A percentile compares a stretch with the other conserved stretches of the same genome.
Conservation (phyloP, 2,888 invertebrate species). For the Mellilla xanthometata region DNA sequence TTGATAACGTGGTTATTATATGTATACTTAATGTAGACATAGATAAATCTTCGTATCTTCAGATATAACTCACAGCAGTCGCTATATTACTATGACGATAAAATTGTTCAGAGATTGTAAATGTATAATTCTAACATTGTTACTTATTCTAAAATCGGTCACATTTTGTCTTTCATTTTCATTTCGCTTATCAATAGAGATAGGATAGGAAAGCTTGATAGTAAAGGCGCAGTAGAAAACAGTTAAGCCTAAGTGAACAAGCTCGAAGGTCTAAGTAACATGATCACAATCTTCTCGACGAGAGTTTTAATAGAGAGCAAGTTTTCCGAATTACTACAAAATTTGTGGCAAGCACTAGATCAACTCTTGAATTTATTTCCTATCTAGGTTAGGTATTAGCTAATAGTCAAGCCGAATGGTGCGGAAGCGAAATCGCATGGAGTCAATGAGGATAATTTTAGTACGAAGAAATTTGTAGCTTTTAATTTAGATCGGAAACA, state of each 20-base stretch:
- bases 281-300: slow-evolving; percentile 26
- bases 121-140: slow-evolving; percentile 18
- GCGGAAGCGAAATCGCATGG: slow-evolving; percentile 68
- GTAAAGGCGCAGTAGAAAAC: slow-evolving; percentile 69
- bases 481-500: slow-evolving; percentile 44
- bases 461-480: slow-evolving; percentile 39
- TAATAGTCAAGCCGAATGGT: slow-evolving; percentile 54
- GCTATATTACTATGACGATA: slow-evolving; percentile 1
- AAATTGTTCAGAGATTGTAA: slow-evolving; percentile 13
- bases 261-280: slow-evolving; percentile 66
- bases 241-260: slow-evolving; percentile 74
- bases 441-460: slow-evolving; percentile 59
- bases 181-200: slow-evolving; percentile 32
- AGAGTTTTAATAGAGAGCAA: slow-evolving; percentile 24
- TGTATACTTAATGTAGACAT: too few relatives aligned
- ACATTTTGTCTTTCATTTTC: slow-evolving; percentile 26
- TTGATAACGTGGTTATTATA: too few relatives aligned
- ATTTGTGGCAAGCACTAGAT: slow-evolving; percentile 19
- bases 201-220: slow-evolving; percentile 62
- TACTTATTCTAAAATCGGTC: slow-evolving; percentile 23
- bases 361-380: slow-evolving; percentile 50
- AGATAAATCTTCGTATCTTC: too few relatives aligned
- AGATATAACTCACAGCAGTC: neutral
- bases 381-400: slow-evolving; percentile 60
- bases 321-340: slow-evolving; percentile 28